A percentile compares a stretch with the other conserved stretches of the same genome.
Evolutionary conservation across 2,888 invertebrate genomes (phyloP).

Genomic region (Campaea margaritaria): DNA sequence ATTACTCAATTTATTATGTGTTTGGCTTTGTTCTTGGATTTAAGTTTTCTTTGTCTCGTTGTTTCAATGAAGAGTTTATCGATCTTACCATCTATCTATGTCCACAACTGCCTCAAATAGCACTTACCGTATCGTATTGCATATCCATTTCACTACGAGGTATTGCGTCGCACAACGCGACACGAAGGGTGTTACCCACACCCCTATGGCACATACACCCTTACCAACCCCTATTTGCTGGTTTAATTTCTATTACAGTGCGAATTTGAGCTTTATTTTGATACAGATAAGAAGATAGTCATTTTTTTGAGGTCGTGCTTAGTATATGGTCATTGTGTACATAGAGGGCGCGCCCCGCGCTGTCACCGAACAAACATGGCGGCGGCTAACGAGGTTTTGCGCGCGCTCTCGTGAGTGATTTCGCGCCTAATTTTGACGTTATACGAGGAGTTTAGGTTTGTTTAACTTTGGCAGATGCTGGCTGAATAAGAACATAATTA

Average conservation of each 20-base stretch:
- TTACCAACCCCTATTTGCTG: conserved; percentile 56
- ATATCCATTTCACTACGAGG: conserved; percentile 80
- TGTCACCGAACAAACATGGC: conserved; percentile 84
- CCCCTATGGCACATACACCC: conserved; percentile 75
- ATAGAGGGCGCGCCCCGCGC: conserved; percentile 82
- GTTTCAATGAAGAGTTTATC: too few species aligned
- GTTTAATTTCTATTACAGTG: conserved; percentile 23
- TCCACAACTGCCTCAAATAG: conserved; percentile 54
- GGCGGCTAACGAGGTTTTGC: conserved; percentile 81
- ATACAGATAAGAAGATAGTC: conserved; percentile 37
- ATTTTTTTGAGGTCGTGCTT: conserved; percentile 22
- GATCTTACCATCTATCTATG: too few species aligned
- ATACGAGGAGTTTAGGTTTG: conserved; percentile 51
- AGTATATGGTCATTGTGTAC: conserved; percentile 71
- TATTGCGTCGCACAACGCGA: conserved; percentile 77
- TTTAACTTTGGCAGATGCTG: conserved; percentile 19
- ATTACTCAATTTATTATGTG: too few species aligned
- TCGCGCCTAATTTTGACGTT: conserved; percentile 82
- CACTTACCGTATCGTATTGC: conserved; percentile 77
- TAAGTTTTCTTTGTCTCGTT: too few species aligned
- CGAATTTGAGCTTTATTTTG: conserved; percentile 51
- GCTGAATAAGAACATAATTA: conserved; percentile 21
- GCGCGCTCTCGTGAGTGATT: conserved; percentile 80
- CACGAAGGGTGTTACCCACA: conserved; percentile 78
- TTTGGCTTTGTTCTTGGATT: too few species aligned